phyloP scores from a whole-genome alignment of 2,797 vertebrate genomes.

The Columba guinea region DNA sequence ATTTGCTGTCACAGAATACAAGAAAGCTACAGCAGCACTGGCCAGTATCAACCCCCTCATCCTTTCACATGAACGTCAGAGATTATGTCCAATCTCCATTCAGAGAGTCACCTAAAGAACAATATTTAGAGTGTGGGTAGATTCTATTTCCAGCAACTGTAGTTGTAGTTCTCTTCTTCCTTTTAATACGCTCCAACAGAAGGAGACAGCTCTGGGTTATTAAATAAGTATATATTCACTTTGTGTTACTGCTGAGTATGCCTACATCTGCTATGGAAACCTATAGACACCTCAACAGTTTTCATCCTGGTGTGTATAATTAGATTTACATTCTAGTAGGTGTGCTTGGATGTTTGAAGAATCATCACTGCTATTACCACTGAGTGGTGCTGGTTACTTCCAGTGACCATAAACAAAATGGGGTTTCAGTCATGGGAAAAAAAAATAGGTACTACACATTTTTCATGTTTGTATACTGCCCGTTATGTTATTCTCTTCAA shows the following conservation, averaged over 20 bases:
- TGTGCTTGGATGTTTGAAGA: not conserved
- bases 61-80: not conserved
- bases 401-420: not conserved
- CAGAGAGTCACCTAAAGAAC: not conserved
- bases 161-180: not conserved
- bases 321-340: not conserved
- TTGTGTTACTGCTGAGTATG: not conserved
- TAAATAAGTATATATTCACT: not conserved
- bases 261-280: not conserved
- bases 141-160: not conserved
- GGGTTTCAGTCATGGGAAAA: not conserved
- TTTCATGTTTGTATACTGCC: not conserved
- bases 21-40: not conserved
- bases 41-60: not conserved
- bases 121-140: not conserved
- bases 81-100: not conserved
- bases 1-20: not conserved
- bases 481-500: not conserved
- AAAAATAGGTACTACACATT: not conserved
- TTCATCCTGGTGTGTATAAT: not conserved
- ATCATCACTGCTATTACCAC: not conserved
- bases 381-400: constrained; percentile 37
- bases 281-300: not conserved
- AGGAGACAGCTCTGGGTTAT: not conserved
- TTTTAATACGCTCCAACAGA: not conserved